Conservation (phyloP, 30 jellyfish, hydroid and myxozoan genomes). For the Catostylus mosaicus region DNA sequence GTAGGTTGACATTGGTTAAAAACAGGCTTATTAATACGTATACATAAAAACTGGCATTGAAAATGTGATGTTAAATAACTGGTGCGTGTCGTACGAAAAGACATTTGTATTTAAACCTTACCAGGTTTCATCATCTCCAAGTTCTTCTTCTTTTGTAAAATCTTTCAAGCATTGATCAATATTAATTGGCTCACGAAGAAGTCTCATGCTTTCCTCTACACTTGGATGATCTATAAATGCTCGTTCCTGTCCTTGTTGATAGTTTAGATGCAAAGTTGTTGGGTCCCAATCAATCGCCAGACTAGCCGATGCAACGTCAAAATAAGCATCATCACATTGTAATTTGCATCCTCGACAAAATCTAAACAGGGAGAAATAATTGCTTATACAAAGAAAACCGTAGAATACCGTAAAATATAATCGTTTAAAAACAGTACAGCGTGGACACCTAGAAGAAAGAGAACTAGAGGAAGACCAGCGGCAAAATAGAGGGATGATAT, state of each 20-base stretch:
- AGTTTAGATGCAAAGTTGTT: slow-evolving; percentile 80
- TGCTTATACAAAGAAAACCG: neutral
- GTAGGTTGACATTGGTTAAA: too few species aligned
- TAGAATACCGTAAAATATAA: too few species aligned
- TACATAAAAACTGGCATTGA: neutral
- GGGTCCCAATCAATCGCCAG: slow-evolving; percentile 95
- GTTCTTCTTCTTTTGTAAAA: slow-evolving; percentile 95
- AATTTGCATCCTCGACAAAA: slow-evolving; percentile 92
- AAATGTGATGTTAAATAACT: neutral
- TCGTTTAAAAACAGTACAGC: too few species aligned
- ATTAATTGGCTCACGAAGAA: slow-evolving; percentile 76
- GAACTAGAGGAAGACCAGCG: too few species aligned
- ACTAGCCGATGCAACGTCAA: slow-evolving; percentile 38
- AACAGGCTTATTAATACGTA: too few species aligned
- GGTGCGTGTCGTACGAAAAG: neutral
- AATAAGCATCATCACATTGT: slow-evolving; percentile 65
- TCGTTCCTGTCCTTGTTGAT: slow-evolving; percentile 88
- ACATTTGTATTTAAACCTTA: slow-evolving; percentile 1
- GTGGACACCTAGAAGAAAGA: too few species aligned
- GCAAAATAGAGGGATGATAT: too few species aligned
- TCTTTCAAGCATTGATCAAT: slow-evolving; percentile 88
- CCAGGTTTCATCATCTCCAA: slow-evolving; percentile 98
- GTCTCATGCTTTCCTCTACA: slow-evolving; percentile 66
- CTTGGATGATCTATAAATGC: slow-evolving; percentile 74
- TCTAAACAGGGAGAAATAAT: slow-evolving; percentile 23